Evolutionary conservation across 2,797 vertebrate species (phyloP), one percentile per base, ranked within the genome.

Genomic region (Halcyon chelicuti): DNA sequence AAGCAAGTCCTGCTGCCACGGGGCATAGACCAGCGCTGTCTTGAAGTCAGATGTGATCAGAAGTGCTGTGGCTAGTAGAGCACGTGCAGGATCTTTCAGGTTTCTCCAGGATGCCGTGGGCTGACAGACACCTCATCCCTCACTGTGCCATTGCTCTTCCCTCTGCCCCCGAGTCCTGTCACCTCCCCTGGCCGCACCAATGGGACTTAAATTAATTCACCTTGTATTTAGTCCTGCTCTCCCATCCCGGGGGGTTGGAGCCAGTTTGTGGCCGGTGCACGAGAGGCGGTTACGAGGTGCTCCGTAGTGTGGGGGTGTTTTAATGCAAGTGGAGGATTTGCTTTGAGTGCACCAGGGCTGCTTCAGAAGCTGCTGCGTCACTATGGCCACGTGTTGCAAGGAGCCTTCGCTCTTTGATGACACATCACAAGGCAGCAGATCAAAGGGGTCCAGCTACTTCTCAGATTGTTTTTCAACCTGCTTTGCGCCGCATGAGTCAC

Each of bases 11-110:
- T 46, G 37, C n/a, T 51, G 61, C 25, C 26, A 7, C 0, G 0
- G 0, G 49, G 42, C 10, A 0, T 2, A 3, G 44, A 3, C 5
- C 58, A 25, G 73, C 9, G 1, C 13, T 10, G 3, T 5, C 67
- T 5, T 16, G 0, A 10, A 26, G 73, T 12, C 57, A 11, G 15
- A 35, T 26, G 3, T 0, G 6, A 63, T 28, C 75, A 60, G 57
- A 12, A 21, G 5, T 5, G 0, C 39, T 1, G 40, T 14, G 77
- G 55, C 37, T 40, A 4, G 4, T 2, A 3, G 15, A 7, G 47
- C 28, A 3, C 2, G 1, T 7, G 35, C 18, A 12, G 75, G 47
- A 12, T 12, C 42, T 44, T 42, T 42, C 6, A 28, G 22, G 8
- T 29, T 51, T 29, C 35, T 22, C 39, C 6, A 2, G 49, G 54